Evolutionary conservation across 2,797 vertebrate genomes (phyloP).

Genomic region (Enteromius trimaculatus): DNA sequence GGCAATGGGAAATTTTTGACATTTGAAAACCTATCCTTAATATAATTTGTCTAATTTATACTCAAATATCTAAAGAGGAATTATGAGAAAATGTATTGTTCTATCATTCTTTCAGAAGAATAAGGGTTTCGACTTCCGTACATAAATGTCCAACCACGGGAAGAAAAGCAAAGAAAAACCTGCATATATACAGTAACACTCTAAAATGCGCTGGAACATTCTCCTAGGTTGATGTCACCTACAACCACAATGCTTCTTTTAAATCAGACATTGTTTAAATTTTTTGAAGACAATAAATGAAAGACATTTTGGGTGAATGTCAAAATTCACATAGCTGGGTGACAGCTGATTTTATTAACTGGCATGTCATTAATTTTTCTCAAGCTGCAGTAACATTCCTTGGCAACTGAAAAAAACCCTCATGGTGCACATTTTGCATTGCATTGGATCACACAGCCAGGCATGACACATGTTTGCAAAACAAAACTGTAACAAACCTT

Average conservation of each 20-base stretch:
- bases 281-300: background rate
- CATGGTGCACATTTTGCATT: background rate
- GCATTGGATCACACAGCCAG: background rate
- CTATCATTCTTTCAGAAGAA: background rate
- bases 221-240: background rate
- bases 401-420: background rate
- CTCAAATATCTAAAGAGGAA: background rate
- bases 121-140: background rate
- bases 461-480: background rate
- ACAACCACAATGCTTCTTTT: background rate
- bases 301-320: background rate
- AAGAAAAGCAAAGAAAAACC: background rate
- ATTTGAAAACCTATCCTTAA: background rate
- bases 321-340: background rate
- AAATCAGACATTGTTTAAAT: background rate
- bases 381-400: background rate
- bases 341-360: slow-evolving; percentile 14
- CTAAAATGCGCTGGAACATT: background rate
- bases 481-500: background rate
- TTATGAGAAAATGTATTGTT: background rate
- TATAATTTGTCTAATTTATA: background rate
- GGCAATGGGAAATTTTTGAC: background rate
- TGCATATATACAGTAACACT: background rate
- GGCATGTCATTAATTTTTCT: background rate
- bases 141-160: background rate